phyloP scores from a whole-genome alignment of 2,113 vertebrate genomes.

The Alaudala cheleensis region DNA sequence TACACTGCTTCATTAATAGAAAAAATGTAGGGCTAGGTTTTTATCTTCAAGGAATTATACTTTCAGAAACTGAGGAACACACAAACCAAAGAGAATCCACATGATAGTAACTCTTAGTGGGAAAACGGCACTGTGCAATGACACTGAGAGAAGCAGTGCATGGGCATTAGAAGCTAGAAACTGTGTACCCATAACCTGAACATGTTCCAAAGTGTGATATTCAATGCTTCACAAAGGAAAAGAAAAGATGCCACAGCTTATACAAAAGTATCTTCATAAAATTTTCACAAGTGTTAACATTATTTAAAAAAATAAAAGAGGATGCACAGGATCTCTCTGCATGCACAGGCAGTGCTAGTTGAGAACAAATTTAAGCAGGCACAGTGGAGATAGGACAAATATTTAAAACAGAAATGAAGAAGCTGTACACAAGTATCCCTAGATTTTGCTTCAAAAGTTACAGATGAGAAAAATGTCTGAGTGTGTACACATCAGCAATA shows the following conservation, averaged over 20 bases:
- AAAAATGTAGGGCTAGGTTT: conserved; percentile 43
- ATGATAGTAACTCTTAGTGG: conserved; percentile 73
- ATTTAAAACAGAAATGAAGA: conserved; percentile 69
- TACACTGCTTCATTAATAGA: conserved; percentile 77
- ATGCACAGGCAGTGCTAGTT: conserved; percentile 91
- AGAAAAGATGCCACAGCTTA: conserved; percentile 88
- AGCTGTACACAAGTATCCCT: conserved; percentile 71
- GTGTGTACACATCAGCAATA: conserved; percentile 57
- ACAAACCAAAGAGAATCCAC: conserved; percentile 63
- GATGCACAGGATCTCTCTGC: conserved; percentile 88
- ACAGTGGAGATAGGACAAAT: conserved; percentile 77
- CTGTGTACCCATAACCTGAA: conserved; percentile 74
- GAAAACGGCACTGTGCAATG: conserved; percentile 67
- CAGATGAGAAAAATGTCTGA: conserved; percentile 68
- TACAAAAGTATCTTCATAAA: conserved; percentile 90
- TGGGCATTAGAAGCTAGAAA: conserved; percentile 74
- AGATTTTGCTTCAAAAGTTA: conserved; percentile 60
- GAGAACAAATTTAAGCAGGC: conserved; percentile 89
- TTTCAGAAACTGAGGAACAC: conserved; percentile 70
- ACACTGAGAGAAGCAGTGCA: conserved; percentile 70
- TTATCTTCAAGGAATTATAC: conserved; percentile 68
- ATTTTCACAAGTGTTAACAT: conserved; percentile 91
- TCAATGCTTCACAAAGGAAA: conserved; percentile 81
- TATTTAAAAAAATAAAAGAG: conserved; percentile 90
- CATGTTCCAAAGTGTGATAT: conserved; percentile 82